Conservation (phyloP, 2,797 vertebrate species). For the Acrossocheilus wenchowensis region DNA sequence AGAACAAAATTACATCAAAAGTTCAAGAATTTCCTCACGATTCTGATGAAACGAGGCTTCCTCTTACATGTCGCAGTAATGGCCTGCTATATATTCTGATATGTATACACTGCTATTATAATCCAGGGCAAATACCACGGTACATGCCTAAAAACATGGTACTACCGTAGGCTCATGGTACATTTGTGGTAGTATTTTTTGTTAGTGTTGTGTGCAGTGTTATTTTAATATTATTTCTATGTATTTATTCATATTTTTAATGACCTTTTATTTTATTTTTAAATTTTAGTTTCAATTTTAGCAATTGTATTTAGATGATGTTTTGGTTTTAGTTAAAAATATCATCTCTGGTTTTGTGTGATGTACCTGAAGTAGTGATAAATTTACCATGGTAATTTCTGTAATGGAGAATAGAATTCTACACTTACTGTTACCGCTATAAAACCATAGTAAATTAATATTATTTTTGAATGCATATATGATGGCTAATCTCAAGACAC, state of each 20-base stretch:
- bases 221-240: not conserved
- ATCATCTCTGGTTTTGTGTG: not conserved
- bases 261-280: not conserved
- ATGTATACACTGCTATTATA: not conserved
- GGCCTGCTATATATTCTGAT: not conserved
- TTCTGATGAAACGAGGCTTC: not conserved
- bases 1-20: conserved; percentile 15
- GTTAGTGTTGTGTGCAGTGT: not conserved
- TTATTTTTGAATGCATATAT: not conserved
- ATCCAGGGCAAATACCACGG: not conserved
- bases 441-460: not conserved
- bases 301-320: not conserved
- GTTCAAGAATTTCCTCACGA: conserved; percentile 13
- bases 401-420: not conserved
- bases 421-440: not conserved
- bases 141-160: not conserved
- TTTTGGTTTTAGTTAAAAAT: not conserved
- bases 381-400: not conserved
- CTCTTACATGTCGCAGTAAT: not conserved
- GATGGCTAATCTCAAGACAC: too few species aligned
- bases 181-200: not conserved
- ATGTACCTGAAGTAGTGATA: not conserved
- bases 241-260: not conserved
- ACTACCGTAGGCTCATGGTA: not conserved
- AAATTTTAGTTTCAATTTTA: not conserved